Conservation (phyloP, 2,113 vertebrate species). For the Sphyrna mokarran region DNA sequence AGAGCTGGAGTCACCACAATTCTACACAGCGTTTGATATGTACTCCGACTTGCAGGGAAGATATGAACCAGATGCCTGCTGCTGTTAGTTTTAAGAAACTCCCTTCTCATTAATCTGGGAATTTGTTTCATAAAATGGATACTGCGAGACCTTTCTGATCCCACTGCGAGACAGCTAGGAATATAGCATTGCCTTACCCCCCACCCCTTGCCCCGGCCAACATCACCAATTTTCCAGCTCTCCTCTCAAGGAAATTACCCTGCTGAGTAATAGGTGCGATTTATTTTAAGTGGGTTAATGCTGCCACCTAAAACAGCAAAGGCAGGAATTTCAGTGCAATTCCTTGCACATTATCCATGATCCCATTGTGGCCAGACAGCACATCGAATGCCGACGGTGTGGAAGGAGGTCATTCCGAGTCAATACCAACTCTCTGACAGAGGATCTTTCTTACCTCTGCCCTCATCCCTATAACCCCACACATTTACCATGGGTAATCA, state of each 20-base stretch:
- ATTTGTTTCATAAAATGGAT: constrained; percentile 38
- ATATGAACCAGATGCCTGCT: constrained; percentile 40
- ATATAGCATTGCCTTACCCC: neutral
- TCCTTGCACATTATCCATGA: neutral
- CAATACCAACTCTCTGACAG: no score
- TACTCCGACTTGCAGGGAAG: neutral
- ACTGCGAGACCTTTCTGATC: neutral
- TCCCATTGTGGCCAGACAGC: neutral
- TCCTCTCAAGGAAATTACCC: neutral
- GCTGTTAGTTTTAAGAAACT: constrained; percentile 36
- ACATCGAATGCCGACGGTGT: no score
- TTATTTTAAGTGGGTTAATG: constrained; percentile 3
- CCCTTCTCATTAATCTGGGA: constrained; percentile 40
- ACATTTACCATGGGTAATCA: no score
- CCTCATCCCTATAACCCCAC: no score
- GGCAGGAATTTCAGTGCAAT: neutral
- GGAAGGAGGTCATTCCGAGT: no score
- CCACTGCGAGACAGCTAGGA: neutral
- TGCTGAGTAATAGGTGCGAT: neutral
- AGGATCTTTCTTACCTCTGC: no score
- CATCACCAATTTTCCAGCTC: neutral
- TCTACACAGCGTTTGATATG: constrained; percentile 17
- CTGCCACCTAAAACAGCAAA: neutral
- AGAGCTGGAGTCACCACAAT: constrained; percentile 23
- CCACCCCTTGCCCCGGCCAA: neutral